phyloP scores from a whole-genome alignment of 2,888 invertebrate species.

The Crossocerus cetratus region DNA sequence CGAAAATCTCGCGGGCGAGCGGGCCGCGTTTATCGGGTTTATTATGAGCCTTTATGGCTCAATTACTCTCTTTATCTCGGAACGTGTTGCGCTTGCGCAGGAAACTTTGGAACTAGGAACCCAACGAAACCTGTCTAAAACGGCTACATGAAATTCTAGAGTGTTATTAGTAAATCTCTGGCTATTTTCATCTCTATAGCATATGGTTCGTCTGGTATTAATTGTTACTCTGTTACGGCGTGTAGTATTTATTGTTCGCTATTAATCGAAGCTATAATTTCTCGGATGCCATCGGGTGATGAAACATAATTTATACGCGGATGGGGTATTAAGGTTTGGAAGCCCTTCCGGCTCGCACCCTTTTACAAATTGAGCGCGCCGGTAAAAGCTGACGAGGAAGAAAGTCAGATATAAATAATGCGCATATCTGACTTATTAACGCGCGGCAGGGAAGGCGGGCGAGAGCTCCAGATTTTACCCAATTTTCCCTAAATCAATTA shows the following conservation, averaged over 20 bases:
- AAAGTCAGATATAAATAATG: neutral
- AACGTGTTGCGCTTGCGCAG: too few species aligned
- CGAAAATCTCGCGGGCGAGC: slow-evolving; percentile 20
- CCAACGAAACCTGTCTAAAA: too few species aligned
- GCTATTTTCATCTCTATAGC: too few species aligned
- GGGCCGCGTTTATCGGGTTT: slow-evolving; percentile 30
- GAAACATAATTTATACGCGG: neutral
- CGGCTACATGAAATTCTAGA: too few species aligned
- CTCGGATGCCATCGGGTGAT: neutral
- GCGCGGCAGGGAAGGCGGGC: neutral
- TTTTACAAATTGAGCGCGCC: neutral
- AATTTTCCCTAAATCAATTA: slow-evolving; percentile 14
- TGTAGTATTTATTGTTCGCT: neutral
- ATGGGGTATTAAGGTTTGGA: too few species aligned
- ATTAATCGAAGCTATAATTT: neutral
- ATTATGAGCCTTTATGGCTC: slow-evolving; percentile 11
- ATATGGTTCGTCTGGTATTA: too few species aligned
- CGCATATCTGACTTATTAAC: slow-evolving; percentile 9
- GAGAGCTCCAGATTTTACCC: neutral
- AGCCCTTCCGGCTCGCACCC: neutral
- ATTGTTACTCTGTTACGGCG: too few species aligned
- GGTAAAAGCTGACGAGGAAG: neutral
- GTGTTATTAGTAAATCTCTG: too few species aligned
- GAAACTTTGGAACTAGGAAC: too few species aligned
- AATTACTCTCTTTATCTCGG: too few species aligned